phyloP scores from a whole-genome alignment of 2,888 invertebrate species.

The Netelia fuscicornis region DNA sequence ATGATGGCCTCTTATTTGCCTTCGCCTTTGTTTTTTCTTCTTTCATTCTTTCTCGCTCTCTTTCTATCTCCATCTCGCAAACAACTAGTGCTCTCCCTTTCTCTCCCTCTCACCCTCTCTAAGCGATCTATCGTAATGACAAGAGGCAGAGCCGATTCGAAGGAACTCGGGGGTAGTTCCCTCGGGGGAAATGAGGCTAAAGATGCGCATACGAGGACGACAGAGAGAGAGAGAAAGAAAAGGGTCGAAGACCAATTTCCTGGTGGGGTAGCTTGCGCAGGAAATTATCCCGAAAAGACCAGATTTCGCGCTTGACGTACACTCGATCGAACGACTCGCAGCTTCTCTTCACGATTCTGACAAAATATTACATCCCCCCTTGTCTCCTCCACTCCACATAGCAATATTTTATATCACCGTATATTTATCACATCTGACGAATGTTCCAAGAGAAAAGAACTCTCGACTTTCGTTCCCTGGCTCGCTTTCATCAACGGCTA shows the following conservation, averaged over 20 bases:
- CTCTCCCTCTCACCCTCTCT: not conserved
- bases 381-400: not conserved
- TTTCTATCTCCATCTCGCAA: not conserved
- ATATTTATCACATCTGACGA: constrained; percentile 1
- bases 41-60: too few species aligned
- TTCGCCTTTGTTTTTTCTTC: not conserved
- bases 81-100: not conserved
- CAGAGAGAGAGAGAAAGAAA: constrained; percentile 19
- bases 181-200: constrained; percentile 30
- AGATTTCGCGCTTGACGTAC: constrained; percentile 5
- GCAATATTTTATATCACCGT: constrained; percentile 1
- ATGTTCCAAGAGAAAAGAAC: constrained; percentile 3
- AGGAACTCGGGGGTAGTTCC: constrained; percentile 1
- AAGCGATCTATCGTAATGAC: not conserved
- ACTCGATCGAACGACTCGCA: constrained; percentile 17
- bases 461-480: not conserved
- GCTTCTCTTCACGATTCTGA: not conserved
- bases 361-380: not conserved
- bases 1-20: constrained; percentile 31
- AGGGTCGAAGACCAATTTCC: constrained; percentile 54
- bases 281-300: constrained; percentile 50
- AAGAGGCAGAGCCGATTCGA: constrained; percentile 5
- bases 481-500: not conserved
- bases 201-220: constrained; percentile 20
- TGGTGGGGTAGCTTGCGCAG: constrained; percentile 26